Evolutionary conservation across 2,888 invertebrate species (phyloP), one percentile per base, ranked within the genome.

Genomic region (Amitus sp.): DNA sequence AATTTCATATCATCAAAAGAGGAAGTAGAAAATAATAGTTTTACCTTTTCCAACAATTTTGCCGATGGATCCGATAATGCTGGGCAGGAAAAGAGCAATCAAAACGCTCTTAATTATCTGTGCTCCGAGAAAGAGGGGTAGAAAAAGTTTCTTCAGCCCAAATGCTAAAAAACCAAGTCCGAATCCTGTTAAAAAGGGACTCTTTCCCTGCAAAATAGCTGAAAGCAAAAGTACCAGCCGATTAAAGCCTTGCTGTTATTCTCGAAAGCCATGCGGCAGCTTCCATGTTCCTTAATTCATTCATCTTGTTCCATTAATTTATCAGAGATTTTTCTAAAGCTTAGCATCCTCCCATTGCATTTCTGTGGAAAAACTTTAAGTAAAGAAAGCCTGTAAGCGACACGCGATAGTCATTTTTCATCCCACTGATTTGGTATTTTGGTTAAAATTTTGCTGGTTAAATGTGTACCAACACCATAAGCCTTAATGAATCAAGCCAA

Each of bases 41-140:
- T 17, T 82, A 88, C 94, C 93, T 87, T 94, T 94, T 54, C 93
- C 92, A 56, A 93, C 88, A 62, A 94, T 87, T 83, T 93, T 93
- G 48, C 93, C 93, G 55, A 94, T 86, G 70, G 92, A 91, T 50
- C 94, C 93, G 64, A 94, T 85, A 57, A 94, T 88, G 60, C 92
- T 92, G 0, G 94, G 94, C 76, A 94, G 85, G 82, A 95, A 94
- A 84, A 94, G 88, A 6, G 93, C 94, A 27, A 94, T 86, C 17
- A 94, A 83, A 42, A 94, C 87, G 28, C 92, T 92, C 83, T 95
- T 95, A 71, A 93, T 85, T 48, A 94, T 86, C 83, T 94, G 93
- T 3, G 90, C 88, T 0, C 92, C 94, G 74, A 95, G 88, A 73
- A 94, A 87, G 48, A 95, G 83, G 0, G 94, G 94, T 73, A 94